Evolutionary conservation across 1,140 invertebrate genomes (phyloP).

Genomic region (Orchesella cincta): DNA sequence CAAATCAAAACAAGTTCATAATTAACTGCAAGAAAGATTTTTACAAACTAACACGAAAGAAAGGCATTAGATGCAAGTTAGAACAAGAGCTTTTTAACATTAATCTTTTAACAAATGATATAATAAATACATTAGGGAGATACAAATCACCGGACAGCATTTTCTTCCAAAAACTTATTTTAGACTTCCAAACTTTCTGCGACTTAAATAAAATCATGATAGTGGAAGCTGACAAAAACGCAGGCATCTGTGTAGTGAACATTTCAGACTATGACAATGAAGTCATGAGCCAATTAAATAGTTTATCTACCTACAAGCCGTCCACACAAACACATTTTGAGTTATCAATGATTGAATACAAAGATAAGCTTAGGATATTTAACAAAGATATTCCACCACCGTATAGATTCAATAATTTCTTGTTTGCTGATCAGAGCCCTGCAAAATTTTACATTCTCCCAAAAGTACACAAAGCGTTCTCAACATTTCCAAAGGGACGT

Average conservation of each 20-base stretch:
- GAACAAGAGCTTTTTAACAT: too few relatives aligned
- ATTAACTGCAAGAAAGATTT: background rate
- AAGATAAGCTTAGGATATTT: background rate
- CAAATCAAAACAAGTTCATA: background rate
- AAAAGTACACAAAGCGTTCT: constrained; percentile 19
- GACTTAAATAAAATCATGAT: background rate
- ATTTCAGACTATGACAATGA: constrained; percentile 12
- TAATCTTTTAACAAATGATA: too few relatives aligned
- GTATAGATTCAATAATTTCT: too few relatives aligned
- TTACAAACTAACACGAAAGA: background rate
- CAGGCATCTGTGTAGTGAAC: constrained; percentile 17
- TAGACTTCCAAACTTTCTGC: background rate
- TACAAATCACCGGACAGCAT: background rate
- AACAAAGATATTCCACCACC: too few relatives aligned
- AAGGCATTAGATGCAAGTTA: too few relatives aligned
- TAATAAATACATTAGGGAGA: background rate
- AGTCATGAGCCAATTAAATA: background rate
- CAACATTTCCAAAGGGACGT: constrained; percentile 5
- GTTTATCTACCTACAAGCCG: background rate
- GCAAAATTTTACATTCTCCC: constrained; percentile 25
- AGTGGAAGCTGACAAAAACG: constrained; percentile 23
- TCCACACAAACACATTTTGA: constrained; percentile 13
- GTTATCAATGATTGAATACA: background rate
- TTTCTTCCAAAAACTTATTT: too few relatives aligned
- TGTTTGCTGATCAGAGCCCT: background rate